A percentile compares a stretch with the other conserved stretches of the same genome.
Conservation (phyloP, 2,888 invertebrate genomes). For the Unio delphinus region DNA sequence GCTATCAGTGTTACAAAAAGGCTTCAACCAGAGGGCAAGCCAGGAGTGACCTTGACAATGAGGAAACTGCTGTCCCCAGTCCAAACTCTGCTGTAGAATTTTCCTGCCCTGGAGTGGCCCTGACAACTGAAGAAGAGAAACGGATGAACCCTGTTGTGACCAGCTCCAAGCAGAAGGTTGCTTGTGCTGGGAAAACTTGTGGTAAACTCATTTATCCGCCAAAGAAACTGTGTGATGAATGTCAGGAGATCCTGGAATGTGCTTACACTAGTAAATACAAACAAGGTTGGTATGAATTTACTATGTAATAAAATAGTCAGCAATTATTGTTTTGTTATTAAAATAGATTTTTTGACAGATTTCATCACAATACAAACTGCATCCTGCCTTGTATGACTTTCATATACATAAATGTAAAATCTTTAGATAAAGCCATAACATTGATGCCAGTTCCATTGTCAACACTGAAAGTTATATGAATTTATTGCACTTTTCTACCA, state of each 20-base stretch:
- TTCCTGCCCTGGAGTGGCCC: conserved; percentile 11
- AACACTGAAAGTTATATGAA: no score
- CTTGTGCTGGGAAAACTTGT: conserved; percentile 48
- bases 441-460: no score
- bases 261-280: conserved; percentile 14
- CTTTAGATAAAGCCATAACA: no score
- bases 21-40: background rate
- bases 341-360: no score
- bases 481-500: no score
- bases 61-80: background rate
- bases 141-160: conserved; percentile 26
- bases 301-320: no score
- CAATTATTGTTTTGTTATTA: no score
- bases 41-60: background rate
- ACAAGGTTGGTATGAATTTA: no score
- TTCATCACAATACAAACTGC: no score
- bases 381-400: no score
- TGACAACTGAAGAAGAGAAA: conserved; percentile 20
- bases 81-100: conserved; percentile 8
- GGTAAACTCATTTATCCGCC: conserved; percentile 42
- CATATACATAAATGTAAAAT: no score
- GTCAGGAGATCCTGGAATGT: conserved; percentile 34
- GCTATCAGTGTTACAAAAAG: conserved; percentile 11
- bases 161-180: conserved; percentile 40
- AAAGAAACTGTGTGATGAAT: conserved; percentile 45